These are phyloP conservation scores for Coenobita brevimanus DNA, from an alignment of 1,140 invertebrate species.

Conservation along the genomic window DNA sequence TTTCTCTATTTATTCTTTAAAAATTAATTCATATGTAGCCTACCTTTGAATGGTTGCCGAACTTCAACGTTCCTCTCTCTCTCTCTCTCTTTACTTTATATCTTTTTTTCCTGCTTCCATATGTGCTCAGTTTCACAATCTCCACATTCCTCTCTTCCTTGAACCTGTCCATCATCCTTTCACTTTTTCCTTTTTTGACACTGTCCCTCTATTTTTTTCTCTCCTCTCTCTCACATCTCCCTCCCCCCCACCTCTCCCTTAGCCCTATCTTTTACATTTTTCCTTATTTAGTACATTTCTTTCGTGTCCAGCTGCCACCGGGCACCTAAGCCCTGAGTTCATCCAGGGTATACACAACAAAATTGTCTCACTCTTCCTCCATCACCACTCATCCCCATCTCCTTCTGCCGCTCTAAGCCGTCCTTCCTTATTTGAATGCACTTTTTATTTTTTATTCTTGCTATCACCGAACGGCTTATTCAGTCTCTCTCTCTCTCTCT, in stretches of 20 bases:
- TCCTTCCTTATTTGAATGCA: neutral
- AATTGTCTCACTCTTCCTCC: neutral
- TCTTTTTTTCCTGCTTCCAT: neutral
- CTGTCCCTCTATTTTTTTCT: conserved; percentile 15
- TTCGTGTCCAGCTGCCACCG: too few species aligned
- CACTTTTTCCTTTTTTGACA: neutral
- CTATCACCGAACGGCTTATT: too few species aligned
- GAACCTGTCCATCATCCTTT: neutral
- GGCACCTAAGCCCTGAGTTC: neutral
- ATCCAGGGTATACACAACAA: too few species aligned
- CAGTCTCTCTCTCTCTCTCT: too few species aligned
- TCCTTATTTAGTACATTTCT: neutral
- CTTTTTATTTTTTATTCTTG: neutral
- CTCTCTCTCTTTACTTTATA: neutral
- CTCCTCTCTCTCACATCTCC: conserved; percentile 9
- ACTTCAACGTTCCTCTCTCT: too few species aligned
- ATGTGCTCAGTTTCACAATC: neutral
- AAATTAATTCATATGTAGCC: too few species aligned
- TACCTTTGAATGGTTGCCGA: too few species aligned
- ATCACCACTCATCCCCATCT: neutral
- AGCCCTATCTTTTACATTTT: too few species aligned
- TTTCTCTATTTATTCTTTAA: too few species aligned
- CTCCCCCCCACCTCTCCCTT: neutral
- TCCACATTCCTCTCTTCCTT: conserved; percentile 4
- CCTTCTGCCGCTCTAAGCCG: too few species aligned